phyloP scores from a whole-genome alignment of 2,113 vertebrate species.

The Hystrix cristata region DNA sequence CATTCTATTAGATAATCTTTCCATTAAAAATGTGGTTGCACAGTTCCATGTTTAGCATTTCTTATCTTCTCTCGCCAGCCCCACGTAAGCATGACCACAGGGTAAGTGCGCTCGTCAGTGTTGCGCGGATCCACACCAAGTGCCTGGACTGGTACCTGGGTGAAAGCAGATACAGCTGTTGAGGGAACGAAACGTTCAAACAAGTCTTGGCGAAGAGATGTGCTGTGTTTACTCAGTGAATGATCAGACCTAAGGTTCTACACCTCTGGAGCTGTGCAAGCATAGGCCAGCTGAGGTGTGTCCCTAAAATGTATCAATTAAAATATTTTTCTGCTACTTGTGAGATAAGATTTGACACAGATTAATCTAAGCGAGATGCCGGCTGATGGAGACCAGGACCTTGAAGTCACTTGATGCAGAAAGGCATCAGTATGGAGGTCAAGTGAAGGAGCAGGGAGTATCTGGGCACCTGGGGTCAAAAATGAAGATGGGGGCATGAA shows the following conservation, averaged over 20 bases:
- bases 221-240: neutral
- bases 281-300: neutral
- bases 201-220: neutral
- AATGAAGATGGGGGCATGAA: neutral
- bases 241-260: neutral
- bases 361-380: slow-evolving; percentile 15
- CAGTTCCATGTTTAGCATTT: neutral
- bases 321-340: slow-evolving; percentile 28
- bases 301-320: slow-evolving; percentile 30
- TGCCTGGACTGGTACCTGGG: neutral
- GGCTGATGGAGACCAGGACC: neutral
- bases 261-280: neutral
- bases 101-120: neutral
- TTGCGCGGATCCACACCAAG: neutral
- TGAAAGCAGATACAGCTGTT: neutral
- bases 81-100: neutral
- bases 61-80: neutral
- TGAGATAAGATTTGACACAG: slow-evolving; percentile 63
- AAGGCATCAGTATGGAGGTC: neutral
- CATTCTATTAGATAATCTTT: neutral
- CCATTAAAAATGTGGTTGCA: neutral
- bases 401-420: neutral
- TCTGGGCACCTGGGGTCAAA: neutral
- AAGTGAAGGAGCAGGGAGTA: neutral
- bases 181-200: neutral